Percentiles rank a stretch among this genome's conserved stretches.
These are phyloP conservation scores for Tragelaphus scriptus DNA, from an alignment of 2,113 vertebrate genomes.

Conservation along the genomic window DNA sequence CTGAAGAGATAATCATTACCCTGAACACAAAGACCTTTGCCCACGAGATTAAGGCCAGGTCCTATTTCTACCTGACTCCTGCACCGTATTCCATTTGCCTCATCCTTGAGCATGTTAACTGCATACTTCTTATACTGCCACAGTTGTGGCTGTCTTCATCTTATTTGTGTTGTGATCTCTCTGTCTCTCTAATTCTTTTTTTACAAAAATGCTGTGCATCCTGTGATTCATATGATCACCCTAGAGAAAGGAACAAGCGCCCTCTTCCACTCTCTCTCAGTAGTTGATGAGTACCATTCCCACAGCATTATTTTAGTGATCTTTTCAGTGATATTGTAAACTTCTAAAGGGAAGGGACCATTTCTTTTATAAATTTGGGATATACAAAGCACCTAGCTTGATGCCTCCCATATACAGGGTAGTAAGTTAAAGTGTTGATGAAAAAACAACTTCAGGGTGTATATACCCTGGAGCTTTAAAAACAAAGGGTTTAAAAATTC, in stretches of 20 bases:
- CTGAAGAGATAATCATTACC: background rate
- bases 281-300: background rate
- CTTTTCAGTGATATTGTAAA: background rate
- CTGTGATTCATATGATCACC: background rate
- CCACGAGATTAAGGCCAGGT: background rate
- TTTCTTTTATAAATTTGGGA: background rate
- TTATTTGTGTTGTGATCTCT: background rate
- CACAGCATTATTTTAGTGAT: background rate
- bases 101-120: background rate
- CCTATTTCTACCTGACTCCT: background rate
- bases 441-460: background rate
- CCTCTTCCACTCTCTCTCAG: background rate
- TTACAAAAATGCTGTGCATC: background rate
- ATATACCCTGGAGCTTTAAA: background rate
- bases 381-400: background rate
- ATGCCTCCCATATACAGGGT: background rate
- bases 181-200: background rate
- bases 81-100: background rate
- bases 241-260: background rate
- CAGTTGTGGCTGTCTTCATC: background rate
- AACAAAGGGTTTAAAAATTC: background rate
- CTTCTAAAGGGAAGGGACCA: background rate
- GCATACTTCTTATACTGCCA: background rate
- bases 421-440: background rate
- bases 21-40: background rate